Base-by-base conservation (phyloP, 2,888 invertebrate genomes). In the Apamea monoglypha region DNA sequence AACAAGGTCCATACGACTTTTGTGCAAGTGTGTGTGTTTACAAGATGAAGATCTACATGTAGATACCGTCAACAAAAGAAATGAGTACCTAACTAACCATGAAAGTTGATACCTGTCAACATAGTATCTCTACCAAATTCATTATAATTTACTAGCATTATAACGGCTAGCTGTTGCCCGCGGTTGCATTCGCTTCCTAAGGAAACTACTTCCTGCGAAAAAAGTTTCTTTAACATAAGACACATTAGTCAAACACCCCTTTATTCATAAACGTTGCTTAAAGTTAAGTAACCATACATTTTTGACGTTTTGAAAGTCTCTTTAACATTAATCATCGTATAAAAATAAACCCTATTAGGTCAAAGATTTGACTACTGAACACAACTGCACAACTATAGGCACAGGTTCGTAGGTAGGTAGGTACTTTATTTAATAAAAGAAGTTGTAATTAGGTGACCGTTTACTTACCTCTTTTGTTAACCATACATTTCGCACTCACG, bases 401-500 rank as follows among this genome's bases (percentile, higher is more conserved):
- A 21, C 10, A 21, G 44, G 2, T 16, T 21, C 2, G 7, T 32
- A 40, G 25, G 5, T 50, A 32, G 16, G 5, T 18, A 8, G 29
- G 25, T 16, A 16, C n/a, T 47, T 29, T 18, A 29, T 25, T 40
- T 18, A 40, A 32, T n/a, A 77, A 59, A 78, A 18, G 1, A 0
- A 44, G 6, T 44, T 16, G 1, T 66, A 56, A 59, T 80, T 40
- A 59, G 8, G 40, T 8, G 21, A n/a, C 32, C 2, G 12, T 1
- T 56, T 25, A 82, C 32, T 44, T 29, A 32, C 14, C 29, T 50
- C 0, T 76, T 81, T 63, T 81, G 80, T n/a, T 16, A 40, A 47
- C 68, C 85, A 74, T 75, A 74, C 81, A 80, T 76, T 84, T 81
- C 89, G 89, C 87, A 89, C 78, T 80, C 73, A 90, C 90, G 90